Evolutionary conservation across 2,888 invertebrate genomes (phyloP), one percentile per base, ranked within the genome.

Genomic region (Elegia similella): DNA sequence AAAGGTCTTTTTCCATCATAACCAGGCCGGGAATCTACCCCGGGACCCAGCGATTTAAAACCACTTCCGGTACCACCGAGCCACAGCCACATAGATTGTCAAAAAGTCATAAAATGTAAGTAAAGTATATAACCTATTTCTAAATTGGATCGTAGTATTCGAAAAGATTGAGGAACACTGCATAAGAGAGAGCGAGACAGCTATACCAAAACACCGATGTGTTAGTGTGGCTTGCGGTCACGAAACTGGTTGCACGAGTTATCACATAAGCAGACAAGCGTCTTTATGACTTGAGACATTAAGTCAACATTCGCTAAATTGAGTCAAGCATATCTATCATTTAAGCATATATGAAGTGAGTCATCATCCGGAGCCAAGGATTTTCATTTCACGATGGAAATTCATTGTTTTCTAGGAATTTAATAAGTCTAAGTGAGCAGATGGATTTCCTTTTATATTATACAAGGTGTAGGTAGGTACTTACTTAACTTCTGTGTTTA

Each of bases 181-280:
- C 64, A 59, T 54, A 64, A 65, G 79, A 67, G 73, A 56, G 73
- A 84, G 67, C 58, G 73, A 75, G 73, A 74, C 44, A 59, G 56
- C 62, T 42, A 58, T 52, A 59, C 12, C 79, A 66, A 58, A 73
- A 72, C 61, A 66, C 60, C 61, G 60, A 63, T 6, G 57, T 55
- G 69, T 29, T 42, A 62, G 74, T 72, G 79, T 72, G 74, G 74
- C 70, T 74, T 78, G 82, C 75, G 84, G 82, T 79, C 79, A 80
- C 75, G 68, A 81, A 85, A 88, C 87, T 79, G 82, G 88, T 87
- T 82, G 67, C 68, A 68, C 69, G 63, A 59, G 69, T 71, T 64
- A 61, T 67, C 65, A 58, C 44, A 61, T 46, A 46, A 56, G 60
- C n/a, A 62, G 61, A 81, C 70, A 77, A 73, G 46, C 57, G 63